A percentile compares a stretch with the other conserved stretches of the same genome.
Conservation (phyloP, 2,113 vertebrate genomes). For the Illadopsis cleaveri region DNA sequence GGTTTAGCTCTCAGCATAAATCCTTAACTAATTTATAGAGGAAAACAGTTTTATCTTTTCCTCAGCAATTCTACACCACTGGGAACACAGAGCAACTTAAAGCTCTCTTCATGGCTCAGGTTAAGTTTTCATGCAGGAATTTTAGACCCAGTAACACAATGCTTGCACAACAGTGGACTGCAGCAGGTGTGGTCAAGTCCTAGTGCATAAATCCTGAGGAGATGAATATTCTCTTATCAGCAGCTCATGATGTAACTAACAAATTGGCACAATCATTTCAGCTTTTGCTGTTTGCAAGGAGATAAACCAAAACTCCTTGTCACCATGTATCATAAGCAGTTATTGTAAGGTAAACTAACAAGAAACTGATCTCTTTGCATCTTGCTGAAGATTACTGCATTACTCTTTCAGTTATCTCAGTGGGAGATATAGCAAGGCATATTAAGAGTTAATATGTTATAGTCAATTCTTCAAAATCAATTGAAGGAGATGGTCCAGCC, state of each 20-base stretch:
- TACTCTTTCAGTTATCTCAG: background rate
- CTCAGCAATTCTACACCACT: background rate
- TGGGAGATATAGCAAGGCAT: background rate
- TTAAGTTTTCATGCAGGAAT: background rate
- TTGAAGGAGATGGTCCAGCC: background rate
- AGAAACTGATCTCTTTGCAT: background rate
- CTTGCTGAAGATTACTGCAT: background rate
- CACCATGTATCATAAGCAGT: background rate
- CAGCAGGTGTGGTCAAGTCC: background rate
- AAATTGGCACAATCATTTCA: background rate
- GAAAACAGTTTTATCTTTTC: background rate
- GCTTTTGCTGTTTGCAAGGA: background rate
- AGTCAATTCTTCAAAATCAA: background rate
- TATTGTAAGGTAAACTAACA: background rate
- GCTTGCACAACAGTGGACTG: background rate
- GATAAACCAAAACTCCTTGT: rapidly evolving
- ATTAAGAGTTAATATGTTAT: background rate
- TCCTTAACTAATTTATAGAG: background rate
- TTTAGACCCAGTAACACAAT: background rate
- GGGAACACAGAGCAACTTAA: background rate
- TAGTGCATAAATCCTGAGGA: background rate
- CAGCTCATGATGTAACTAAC: background rate
- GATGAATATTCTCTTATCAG: background rate
- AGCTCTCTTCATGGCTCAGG: background rate
- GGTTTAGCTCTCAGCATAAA: background rate